A percentile compares a stretch with the other conserved stretches of the same genome.
phyloP scores from a whole-genome alignment of 2,888 invertebrate genomes.

The Drosophila neonasuta region DNA sequence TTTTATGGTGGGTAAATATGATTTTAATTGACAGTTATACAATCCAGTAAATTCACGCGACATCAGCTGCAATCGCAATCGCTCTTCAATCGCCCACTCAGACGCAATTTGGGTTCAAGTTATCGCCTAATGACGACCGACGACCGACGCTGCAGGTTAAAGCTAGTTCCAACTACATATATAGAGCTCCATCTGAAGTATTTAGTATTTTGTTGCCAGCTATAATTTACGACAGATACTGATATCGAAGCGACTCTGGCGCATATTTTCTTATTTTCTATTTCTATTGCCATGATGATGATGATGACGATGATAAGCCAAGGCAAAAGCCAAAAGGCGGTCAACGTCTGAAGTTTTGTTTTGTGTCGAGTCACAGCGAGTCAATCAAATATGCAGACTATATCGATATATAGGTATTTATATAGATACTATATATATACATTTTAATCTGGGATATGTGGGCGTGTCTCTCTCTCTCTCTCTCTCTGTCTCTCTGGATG shows the following conservation, averaged over 20 bases:
- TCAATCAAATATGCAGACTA: constrained; percentile 20
- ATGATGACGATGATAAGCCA: constrained; percentile 33
- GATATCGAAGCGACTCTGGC: constrained; percentile 7
- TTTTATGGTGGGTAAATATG: constrained; percentile 45
- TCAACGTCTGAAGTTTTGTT: constrained; percentile 15
- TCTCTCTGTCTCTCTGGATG: neutral
- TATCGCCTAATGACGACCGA: constrained; percentile 8
- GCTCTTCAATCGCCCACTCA: constrained; percentile 1
- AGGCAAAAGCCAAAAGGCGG: constrained; percentile 3
- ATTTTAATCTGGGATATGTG: constrained; percentile 3
- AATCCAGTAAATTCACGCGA: constrained; percentile 26
- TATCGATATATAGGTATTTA: constrained; percentile 3
- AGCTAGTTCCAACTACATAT: neutral
- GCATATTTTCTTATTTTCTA: neutral
- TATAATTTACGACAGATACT: constrained; percentile 40
- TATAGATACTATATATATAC: neutral
- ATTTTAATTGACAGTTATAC: constrained; percentile 72
- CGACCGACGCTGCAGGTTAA: neutral
- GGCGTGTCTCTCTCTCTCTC: constrained; percentile 13
- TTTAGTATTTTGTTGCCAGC: neutral
- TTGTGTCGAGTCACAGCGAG: constrained; percentile 11
- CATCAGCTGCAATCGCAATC: constrained; percentile 23
- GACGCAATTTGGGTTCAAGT: neutral
- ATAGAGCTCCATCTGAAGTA: too few species aligned
- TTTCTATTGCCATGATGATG: too few species aligned